phyloP scores from a whole-genome alignment of 2,888 invertebrate genomes.

The Ferdinandea cuprea region DNA sequence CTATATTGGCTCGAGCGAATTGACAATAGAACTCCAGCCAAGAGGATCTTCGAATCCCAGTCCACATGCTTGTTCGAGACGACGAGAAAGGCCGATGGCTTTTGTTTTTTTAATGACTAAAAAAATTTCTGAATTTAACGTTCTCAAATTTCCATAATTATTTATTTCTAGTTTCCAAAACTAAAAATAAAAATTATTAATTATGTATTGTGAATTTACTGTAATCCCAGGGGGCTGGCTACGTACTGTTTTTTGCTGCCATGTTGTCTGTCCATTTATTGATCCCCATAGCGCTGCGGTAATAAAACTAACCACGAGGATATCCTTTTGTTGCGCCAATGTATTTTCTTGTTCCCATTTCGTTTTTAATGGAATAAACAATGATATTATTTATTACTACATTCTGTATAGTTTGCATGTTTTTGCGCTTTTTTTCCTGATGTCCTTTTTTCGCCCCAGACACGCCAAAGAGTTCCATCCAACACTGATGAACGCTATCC shows the following conservation, averaged over 20 bases:
- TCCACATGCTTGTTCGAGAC: too few species aligned
- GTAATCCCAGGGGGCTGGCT: too few species aligned
- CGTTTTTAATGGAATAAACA: conserved; percentile 37
- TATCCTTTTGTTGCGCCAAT: conserved; percentile 32
- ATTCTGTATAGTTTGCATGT: conserved; percentile 34
- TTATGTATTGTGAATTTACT: neutral
- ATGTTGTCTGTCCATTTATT: conserved; percentile 3
- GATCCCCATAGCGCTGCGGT: conserved; percentile 6
- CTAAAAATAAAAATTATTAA: too few species aligned
- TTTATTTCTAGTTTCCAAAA: too few species aligned
- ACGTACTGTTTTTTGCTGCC: neutral
- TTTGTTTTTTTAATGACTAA: too few species aligned
- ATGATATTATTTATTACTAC: conserved; percentile 44
- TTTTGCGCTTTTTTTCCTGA: conserved; percentile 19
- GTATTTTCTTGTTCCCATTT: conserved; percentile 28
- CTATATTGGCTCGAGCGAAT: too few species aligned
- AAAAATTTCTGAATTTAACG: too few species aligned
- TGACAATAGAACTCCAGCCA: too few species aligned
- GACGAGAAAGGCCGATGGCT: too few species aligned
- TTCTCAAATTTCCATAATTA: too few species aligned
- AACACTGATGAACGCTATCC: conserved; percentile 18
- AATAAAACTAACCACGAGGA: conserved; percentile 11
- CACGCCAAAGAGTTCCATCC: neutral
- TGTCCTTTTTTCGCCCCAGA: neutral
- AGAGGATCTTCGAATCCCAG: too few species aligned